phyloP scores from a whole-genome alignment of 2,797 vertebrate species.

The Sebastes matsubarae region DNA sequence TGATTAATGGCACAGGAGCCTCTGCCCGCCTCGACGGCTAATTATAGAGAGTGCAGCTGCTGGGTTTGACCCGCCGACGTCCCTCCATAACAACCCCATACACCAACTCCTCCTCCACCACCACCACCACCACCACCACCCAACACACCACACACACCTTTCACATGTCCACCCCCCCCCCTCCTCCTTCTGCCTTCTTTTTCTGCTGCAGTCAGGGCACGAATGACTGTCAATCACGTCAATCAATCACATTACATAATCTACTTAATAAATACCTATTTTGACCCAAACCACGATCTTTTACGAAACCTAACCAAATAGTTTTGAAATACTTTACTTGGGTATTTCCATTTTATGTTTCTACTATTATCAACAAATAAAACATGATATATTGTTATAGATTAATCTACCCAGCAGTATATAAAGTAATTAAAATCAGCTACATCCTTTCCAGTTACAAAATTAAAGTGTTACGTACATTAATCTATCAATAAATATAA shows the following conservation, averaged over 20 bases:
- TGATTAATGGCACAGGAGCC: conserved; percentile 60
- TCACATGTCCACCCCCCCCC: conserved; percentile 4
- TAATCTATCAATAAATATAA: not conserved
- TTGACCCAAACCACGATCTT: too few species aligned
- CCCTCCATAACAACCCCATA: not conserved
- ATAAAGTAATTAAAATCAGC: not conserved
- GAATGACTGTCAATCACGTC: not conserved
- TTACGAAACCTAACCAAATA: too few species aligned
- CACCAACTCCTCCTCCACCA: not conserved
- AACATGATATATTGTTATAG: not conserved
- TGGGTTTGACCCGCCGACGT: conserved; percentile 38
- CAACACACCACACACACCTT: conserved; percentile 22
- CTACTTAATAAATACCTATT: too few species aligned
- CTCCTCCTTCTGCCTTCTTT: not conserved
- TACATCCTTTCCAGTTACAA: not conserved
- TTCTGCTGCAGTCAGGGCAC: not conserved
- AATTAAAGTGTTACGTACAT: not conserved
- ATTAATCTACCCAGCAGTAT: not conserved
- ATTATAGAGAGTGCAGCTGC: conserved; percentile 84
- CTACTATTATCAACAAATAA: not conserved
- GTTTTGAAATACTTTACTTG: too few species aligned
- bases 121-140: not conserved
- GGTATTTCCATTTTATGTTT: not conserved
- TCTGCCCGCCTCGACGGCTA: conserved; percentile 68
- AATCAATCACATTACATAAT: too few species aligned